Conservation (phyloP, 2,888 invertebrate species). For the Petrolisthes cinctipes region DNA sequence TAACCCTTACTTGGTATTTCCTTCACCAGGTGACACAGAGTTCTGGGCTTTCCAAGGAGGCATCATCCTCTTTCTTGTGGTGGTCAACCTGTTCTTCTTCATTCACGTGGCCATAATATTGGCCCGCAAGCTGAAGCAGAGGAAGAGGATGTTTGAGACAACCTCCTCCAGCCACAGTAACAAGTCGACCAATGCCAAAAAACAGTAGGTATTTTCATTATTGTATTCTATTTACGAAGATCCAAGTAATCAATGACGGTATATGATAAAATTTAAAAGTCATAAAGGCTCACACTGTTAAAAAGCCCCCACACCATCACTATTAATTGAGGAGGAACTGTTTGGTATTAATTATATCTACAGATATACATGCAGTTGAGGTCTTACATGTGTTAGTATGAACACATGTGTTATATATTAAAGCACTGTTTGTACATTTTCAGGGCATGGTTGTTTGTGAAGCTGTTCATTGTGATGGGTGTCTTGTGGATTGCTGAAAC, state of each 20-base stretch:
- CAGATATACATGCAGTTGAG: too few species aligned
- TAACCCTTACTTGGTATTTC: background rate
- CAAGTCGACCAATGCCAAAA: conserved; percentile 37
- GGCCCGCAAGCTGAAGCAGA: conserved; percentile 27
- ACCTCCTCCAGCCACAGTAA: conserved; percentile 18
- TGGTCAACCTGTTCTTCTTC: conserved; percentile 60
- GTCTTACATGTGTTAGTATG: too few species aligned
- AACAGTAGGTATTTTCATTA: conserved; percentile 15
- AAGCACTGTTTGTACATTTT: background rate
- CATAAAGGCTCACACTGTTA: too few species aligned
- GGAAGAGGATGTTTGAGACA: conserved; percentile 19
- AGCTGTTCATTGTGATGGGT: conserved; percentile 54
- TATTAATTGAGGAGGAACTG: too few species aligned
- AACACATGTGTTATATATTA: too few species aligned
- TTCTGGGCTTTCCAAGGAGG: conserved; percentile 59
- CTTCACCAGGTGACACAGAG: conserved; percentile 43
- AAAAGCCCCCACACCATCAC: too few species aligned
- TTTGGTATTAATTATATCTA: too few species aligned
- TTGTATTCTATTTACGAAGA: too few species aligned
- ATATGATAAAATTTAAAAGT: too few species aligned
- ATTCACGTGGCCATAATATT: conserved; percentile 51
- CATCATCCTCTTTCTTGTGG: conserved; percentile 41
- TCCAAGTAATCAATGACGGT: too few species aligned
- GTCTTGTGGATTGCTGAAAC: conserved; percentile 45
- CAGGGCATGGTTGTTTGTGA: conserved; percentile 42